phyloP scores from a whole-genome alignment of 2,888 invertebrate species.

The Labia minor region DNA sequence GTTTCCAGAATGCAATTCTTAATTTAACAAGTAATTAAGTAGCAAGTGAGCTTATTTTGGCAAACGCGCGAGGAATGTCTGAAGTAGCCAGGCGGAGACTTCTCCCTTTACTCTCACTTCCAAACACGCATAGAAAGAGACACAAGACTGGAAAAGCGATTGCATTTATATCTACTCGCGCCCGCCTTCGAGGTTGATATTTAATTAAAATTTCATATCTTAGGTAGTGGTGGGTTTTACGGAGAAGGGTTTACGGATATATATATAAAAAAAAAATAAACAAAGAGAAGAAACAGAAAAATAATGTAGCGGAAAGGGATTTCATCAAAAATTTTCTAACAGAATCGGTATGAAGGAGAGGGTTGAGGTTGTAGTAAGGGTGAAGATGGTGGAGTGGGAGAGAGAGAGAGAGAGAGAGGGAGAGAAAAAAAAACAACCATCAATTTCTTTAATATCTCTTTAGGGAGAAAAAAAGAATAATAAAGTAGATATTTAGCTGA shows the following conservation, averaged over 20 bases:
- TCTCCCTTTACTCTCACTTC: no score
- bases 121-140: no score
- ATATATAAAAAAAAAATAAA: not conserved
- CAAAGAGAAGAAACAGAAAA: not conserved
- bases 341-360: no score
- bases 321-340: no score
- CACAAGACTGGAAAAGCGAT: no score
- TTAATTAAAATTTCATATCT: conserved; percentile 9
- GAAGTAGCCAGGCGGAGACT: not conserved
- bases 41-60: conserved; percentile 26
- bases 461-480: no score
- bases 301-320: not conserved
- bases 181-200: not conserved
- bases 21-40: conserved; percentile 39
- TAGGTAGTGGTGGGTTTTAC: not conserved
- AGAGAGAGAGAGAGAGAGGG: no score
- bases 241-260: no score
- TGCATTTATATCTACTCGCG: not conserved
- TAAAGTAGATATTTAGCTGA: not conserved
- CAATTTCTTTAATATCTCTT: no score
- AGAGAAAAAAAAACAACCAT: no score
- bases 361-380: no score
- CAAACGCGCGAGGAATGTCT: conserved; percentile 22
- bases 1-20: conserved; percentile 38
- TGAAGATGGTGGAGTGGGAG: no score